Conservation (phyloP, 2,113 vertebrate species). For the Dicentrarchus labrax region DNA sequence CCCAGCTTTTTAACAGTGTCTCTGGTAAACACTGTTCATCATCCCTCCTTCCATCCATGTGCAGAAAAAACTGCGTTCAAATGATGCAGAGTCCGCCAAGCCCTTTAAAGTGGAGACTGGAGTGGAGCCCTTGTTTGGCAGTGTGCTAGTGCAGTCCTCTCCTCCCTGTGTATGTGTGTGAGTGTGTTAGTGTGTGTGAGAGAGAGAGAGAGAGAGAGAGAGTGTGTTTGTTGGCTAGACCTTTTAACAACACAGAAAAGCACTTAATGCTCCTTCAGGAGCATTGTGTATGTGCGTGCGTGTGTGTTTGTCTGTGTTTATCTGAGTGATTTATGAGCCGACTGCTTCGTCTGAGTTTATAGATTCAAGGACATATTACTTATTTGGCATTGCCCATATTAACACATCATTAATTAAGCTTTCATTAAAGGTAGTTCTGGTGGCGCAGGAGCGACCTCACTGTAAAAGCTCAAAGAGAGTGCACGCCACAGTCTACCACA, state of each 20-base stretch:
- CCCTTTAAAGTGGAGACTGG: constrained; percentile 81
- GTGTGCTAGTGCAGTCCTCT: constrained; percentile 59
- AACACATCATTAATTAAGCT: constrained; percentile 29
- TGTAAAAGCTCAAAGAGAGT: not conserved
- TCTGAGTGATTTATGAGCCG: constrained; percentile 41
- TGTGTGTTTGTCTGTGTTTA: constrained; percentile 19
- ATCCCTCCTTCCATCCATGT: constrained; percentile 40
- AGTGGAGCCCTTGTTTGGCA: constrained; percentile 61
- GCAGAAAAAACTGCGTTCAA: constrained; percentile 64
- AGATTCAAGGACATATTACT: constrained; percentile 52
- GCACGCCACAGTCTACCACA: not conserved
- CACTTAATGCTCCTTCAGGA: constrained; percentile 67
- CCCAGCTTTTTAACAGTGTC: constrained; percentile 50
- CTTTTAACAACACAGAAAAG: constrained; percentile 68
- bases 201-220: constrained; percentile 10
- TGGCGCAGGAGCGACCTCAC: not conserved
- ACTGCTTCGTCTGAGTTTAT: constrained; percentile 45
- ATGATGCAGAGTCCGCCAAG: constrained; percentile 71
- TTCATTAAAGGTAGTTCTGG: constrained; percentile 20
- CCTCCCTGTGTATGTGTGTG: constrained; percentile 45
- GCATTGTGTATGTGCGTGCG: constrained; percentile 39
- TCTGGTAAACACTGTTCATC: constrained; percentile 38
- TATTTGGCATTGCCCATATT: constrained; percentile 41
- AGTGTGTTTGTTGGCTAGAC: constrained; percentile 39
- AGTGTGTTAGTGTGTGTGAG: constrained; percentile 36